phyloP scores from a whole-genome alignment of 2,113 vertebrate species.

The Urocitellus parryii region DNA sequence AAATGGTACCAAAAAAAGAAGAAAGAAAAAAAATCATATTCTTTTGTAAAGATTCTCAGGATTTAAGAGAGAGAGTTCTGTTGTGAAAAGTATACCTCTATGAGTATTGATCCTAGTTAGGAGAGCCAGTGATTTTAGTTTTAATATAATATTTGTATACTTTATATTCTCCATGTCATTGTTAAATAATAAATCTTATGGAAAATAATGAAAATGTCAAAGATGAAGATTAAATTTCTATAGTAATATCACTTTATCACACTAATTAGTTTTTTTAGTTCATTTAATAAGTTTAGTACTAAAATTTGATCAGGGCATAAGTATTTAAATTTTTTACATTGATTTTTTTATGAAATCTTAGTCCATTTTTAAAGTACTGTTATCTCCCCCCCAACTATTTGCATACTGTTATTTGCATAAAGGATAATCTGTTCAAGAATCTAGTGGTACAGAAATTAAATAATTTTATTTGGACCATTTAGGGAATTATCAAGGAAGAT shows the following conservation, averaged over 20 bases:
- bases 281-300: constrained; percentile 35
- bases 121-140: neutral
- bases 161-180: neutral
- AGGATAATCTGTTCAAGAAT: neutral
- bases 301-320: neutral
- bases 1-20: neutral
- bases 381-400: neutral
- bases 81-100: neutral
- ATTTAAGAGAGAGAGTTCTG: constrained; percentile 7
- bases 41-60: neutral
- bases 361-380: constrained; percentile 4
- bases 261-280: constrained; percentile 25
- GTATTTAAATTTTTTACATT: neutral
- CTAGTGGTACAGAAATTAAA: neutral
- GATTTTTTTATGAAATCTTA: constrained; percentile 32
- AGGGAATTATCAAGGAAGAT: constrained; percentile 15
- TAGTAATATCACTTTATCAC: neutral
- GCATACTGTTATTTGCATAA: constrained; percentile 5
- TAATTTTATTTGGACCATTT: constrained; percentile 17
- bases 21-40: neutral
- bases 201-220: constrained; percentile 51
- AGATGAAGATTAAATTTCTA: constrained; percentile 31
- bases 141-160: neutral
- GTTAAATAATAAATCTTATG: neutral
- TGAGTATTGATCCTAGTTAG: neutral